phyloP scores from a whole-genome alignment of 1,140 invertebrate species.

The Mesaphorura yosii region DNA sequence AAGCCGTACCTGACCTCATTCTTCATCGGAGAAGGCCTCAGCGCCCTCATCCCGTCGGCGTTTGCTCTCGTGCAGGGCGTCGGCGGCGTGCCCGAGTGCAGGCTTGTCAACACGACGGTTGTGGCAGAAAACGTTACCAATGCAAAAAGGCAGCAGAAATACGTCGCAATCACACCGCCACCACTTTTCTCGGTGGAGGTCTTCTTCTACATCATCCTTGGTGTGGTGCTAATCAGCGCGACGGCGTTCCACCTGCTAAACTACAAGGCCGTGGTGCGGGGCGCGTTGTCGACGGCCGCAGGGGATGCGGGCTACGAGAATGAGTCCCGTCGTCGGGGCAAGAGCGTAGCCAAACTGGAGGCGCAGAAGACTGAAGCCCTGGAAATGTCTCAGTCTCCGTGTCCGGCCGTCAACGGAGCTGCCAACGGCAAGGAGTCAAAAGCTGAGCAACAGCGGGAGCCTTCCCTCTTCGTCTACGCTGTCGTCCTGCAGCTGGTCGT shows the following conservation, averaged over 20 bases:
- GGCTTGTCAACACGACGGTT: slow-evolving; percentile 32
- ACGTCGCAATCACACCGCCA: slow-evolving; percentile 18
- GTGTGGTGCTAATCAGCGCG: slow-evolving; percentile 40
- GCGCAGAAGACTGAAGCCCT: too few species aligned
- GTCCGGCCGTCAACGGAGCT: too few species aligned
- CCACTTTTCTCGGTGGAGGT: slow-evolving; percentile 49
- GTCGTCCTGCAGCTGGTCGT: slow-evolving; percentile 33
- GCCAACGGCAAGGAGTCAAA: too few species aligned
- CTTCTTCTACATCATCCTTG: slow-evolving; percentile 59
- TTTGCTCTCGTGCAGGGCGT: slow-evolving; percentile 73
- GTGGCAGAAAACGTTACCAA: slow-evolving; percentile 53
- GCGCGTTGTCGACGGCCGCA: neutral
- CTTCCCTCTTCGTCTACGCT: slow-evolving; percentile 28
- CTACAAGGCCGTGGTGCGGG: slow-evolving; percentile 33
- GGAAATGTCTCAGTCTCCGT: too few species aligned
- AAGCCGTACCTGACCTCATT: slow-evolving; percentile 56
- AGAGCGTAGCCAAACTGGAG: too few species aligned
- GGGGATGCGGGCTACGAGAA: too few species aligned
- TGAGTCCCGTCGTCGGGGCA: too few species aligned
- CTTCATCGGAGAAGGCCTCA: slow-evolving; percentile 65
- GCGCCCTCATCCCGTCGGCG: slow-evolving; percentile 75
- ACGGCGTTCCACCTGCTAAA: slow-evolving; percentile 42
- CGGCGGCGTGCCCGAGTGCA: slow-evolving; percentile 46
- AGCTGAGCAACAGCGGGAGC: too few species aligned
- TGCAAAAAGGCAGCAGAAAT: slow-evolving; percentile 63